A percentile compares a stretch with the other conserved stretches of the same genome.
These are phyloP conservation scores for Drosophila cyrtoloma DNA, from an alignment of 2,888 invertebrate species.

Conservation along the genomic window DNA sequence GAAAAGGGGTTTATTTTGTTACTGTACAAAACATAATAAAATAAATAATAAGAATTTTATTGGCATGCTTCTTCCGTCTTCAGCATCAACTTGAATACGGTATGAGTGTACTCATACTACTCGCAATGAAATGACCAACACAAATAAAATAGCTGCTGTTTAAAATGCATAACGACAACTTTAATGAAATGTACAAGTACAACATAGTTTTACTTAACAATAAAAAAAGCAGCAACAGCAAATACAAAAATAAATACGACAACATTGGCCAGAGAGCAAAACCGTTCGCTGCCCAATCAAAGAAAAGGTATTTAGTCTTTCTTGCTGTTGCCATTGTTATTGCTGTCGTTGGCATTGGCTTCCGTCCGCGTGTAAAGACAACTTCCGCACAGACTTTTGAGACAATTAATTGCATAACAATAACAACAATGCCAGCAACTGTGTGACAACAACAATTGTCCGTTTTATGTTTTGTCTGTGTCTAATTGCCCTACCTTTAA, in stretches of 20 bases:
- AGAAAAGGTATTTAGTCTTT: slow-evolving; percentile 57
- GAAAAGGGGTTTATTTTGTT: too few relatives aligned
- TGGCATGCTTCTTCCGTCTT: slow-evolving; percentile 17
- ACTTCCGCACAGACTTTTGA: slow-evolving; percentile 69
- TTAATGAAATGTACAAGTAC: slow-evolving; percentile 5
- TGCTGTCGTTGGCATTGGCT: slow-evolving; percentile 43
- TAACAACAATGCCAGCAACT: slow-evolving; percentile 15
- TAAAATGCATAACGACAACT: slow-evolving; percentile 22
- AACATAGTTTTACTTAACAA: slow-evolving; percentile 1
- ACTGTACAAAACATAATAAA: too few relatives aligned
- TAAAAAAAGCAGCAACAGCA: slow-evolving; percentile 52
- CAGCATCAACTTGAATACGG: slow-evolving; percentile 13
- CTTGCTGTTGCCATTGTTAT: slow-evolving; percentile 18
- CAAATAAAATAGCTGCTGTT: neutral
- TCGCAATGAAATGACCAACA: neutral
- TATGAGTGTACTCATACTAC: neutral
- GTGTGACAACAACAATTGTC: slow-evolving; percentile 4
- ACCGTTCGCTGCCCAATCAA: slow-evolving; percentile 53
- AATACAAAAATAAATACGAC: slow-evolving; percentile 14
- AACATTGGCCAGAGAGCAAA: slow-evolving; percentile 24
- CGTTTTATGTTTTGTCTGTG: neutral
- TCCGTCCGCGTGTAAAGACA: slow-evolving; percentile 64
- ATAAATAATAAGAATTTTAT: neutral
- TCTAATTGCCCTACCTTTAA: slow-evolving; percentile 6
- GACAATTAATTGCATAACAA: slow-evolving; percentile 66